Evolutionary conservation across 2,888 invertebrate genomes (phyloP).

Genomic region (Amphipyra tragopoginis): DNA sequence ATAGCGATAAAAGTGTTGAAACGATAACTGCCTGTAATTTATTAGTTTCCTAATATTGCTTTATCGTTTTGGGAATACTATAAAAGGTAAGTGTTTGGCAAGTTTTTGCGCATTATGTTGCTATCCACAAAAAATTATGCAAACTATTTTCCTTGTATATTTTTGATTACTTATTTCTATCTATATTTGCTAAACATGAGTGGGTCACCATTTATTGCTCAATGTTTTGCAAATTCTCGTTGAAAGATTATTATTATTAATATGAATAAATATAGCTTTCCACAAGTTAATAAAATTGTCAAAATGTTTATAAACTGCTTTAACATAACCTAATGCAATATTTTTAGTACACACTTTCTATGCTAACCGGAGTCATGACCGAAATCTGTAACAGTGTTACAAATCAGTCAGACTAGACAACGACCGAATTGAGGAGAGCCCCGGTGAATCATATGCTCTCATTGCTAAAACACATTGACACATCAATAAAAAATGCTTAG

Average conservation of each 20-base stretch:
- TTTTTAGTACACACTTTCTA: slow-evolving; percentile 60
- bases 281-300: background rate
- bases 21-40: background rate
- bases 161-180: too few species aligned
- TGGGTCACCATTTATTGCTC: background rate
- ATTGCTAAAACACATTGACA: slow-evolving; percentile 1
- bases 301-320: slow-evolving; percentile 9
- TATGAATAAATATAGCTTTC: background rate
- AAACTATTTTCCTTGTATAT: background rate
- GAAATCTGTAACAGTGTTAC: slow-evolving; percentile 59
- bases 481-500: background rate
- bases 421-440: slow-evolving; percentile 50
- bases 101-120: too few species aligned
- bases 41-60: background rate
- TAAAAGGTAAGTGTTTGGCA: too few species aligned
- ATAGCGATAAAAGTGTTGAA: slow-evolving; percentile 3
- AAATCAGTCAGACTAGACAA: slow-evolving; percentile 43
- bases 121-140: background rate
- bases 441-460: slow-evolving; percentile 55
- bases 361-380: slow-evolving; percentile 61
- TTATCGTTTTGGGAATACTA: too few species aligned
- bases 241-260: background rate
- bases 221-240: background rate
- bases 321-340: slow-evolving; percentile 13
- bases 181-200: too few species aligned